These are phyloP conservation scores for Esox lucius DNA, from an alignment of 2,797 vertebrate genomes.

Conservation along the genomic window DNA sequence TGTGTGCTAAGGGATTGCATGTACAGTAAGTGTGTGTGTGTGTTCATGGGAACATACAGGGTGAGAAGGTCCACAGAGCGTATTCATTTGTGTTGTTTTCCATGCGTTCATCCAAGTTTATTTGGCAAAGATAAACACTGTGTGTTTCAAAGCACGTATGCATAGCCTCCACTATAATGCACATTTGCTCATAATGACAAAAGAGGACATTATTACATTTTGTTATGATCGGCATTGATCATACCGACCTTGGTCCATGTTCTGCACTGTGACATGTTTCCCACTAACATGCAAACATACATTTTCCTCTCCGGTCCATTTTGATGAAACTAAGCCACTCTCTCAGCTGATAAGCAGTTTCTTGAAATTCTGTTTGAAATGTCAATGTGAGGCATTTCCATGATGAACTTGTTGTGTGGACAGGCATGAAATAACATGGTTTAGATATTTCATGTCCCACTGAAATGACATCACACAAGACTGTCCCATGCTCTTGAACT, in stretches of 20 bases:
- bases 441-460: constrained; percentile 65
- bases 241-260: constrained; percentile 51
- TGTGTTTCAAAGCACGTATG: constrained; percentile 48
- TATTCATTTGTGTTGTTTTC: constrained; percentile 27
- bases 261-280: constrained; percentile 60
- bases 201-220: constrained; percentile 74
- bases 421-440: constrained; percentile 70
- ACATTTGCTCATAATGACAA: constrained; percentile 71
- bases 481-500: constrained; percentile 53
- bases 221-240: constrained; percentile 75
- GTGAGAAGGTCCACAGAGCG: background rate
- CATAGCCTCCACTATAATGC: constrained; percentile 55
- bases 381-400: constrained; percentile 55
- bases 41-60: background rate
- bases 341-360: constrained; percentile 57
- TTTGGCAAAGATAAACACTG: constrained; percentile 47
- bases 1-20: constrained; percentile 34
- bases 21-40: constrained; percentile 9
- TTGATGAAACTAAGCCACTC: constrained; percentile 48
- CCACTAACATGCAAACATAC: constrained; percentile 52
- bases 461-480: constrained; percentile 63
- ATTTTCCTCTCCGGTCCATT: constrained; percentile 52
- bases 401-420: constrained; percentile 52
- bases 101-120: constrained; percentile 42
- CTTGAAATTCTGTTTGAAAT: constrained; percentile 56